These are phyloP conservation scores for Dasyprocta punctata DNA, from an alignment of 2,113 vertebrate genomes.

Conservation along the genomic window DNA sequence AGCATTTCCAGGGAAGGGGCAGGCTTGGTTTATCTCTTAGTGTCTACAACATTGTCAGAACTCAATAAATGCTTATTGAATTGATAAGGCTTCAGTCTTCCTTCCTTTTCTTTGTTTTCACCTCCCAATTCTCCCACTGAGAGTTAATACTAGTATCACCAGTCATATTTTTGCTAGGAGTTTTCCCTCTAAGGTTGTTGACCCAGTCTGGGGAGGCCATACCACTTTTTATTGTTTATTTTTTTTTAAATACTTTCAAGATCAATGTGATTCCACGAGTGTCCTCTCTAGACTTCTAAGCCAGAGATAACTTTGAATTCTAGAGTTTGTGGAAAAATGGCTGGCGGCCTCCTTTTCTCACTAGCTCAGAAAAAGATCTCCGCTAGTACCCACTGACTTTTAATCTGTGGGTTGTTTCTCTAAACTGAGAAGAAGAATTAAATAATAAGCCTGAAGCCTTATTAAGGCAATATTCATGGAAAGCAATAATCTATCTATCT, in stretches of 20 bases:
- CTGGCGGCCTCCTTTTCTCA: neutral
- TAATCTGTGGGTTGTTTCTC: conserved; percentile 54
- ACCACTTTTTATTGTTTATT: neutral
- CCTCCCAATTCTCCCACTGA: neutral
- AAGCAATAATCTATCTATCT: conserved; percentile 69
- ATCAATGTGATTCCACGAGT: neutral
- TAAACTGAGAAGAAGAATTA: conserved; percentile 75
- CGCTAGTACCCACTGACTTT: neutral
- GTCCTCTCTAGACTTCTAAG: neutral
- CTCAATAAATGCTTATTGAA: neutral
- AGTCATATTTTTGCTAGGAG: neutral
- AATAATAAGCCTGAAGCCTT: conserved; percentile 59
- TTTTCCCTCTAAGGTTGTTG: conserved; percentile 28
- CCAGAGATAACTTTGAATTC: neutral
- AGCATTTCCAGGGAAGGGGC: neutral
- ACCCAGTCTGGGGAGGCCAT: neutral
- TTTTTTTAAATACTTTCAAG: neutral
- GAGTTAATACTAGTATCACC: neutral
- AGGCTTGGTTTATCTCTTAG: conserved; percentile 20
- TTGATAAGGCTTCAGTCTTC: neutral
- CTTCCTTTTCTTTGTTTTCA: neutral
- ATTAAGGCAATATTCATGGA: conserved; percentile 54
- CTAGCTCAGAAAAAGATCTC: neutral
- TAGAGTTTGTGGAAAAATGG: neutral
- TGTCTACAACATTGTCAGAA: neutral